Evolutionary conservation across 2,113 vertebrate genomes (phyloP).

Genomic region (human (Homo sapiens)): GRCh38 chr4:64424501-64425000

Average conservation of each 20-base stretch:
- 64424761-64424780: background rate
- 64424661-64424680: background rate
- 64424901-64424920: background rate
- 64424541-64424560: background rate
- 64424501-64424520: background rate
- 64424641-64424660: background rate
- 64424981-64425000: background rate
- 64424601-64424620: background rate
- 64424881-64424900: background rate
- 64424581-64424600: background rate
- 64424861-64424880: background rate
- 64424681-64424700: background rate
- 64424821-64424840: background rate
- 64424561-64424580: background rate
- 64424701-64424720: background rate
- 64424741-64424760: background rate
- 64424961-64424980: background rate
- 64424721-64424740: background rate
- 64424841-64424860: conserved; percentile 28
- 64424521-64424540: background rate
- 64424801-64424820: background rate
- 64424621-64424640: background rate
- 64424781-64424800: background rate
- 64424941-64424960: background rate
- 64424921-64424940: background rate